These are phyloP conservation scores for Xylocampa areola DNA, from an alignment of 2,888 invertebrate species.

Conservation along the genomic window DNA sequence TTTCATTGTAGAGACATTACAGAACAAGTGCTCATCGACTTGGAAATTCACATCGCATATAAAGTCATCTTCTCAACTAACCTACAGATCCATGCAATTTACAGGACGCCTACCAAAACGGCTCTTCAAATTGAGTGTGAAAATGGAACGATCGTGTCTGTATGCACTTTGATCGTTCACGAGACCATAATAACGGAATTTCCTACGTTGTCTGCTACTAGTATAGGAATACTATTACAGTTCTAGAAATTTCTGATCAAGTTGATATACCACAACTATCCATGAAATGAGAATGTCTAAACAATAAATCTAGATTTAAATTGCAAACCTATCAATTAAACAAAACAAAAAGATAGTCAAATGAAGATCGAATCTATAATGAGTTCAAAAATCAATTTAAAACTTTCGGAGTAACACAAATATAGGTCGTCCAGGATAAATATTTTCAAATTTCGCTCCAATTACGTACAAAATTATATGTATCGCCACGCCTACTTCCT, in stretches of 20 bases:
- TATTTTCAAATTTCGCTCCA: conserved; percentile 32
- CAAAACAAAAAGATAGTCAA: neutral
- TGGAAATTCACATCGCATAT: neutral
- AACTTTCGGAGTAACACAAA: neutral
- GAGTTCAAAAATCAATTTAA: conserved; percentile 5
- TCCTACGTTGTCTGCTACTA: conserved; percentile 14
- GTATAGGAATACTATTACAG: neutral
- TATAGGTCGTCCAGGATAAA: conserved; percentile 14
- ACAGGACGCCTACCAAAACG: conserved; percentile 31
- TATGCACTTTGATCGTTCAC: conserved; percentile 44
- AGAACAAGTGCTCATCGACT: neutral
- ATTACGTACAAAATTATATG: conserved; percentile 38
- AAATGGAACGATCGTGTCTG: conserved; percentile 39
- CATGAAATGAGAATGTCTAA: too few relatives aligned
- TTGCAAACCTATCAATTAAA: too few relatives aligned
- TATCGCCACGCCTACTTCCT: conserved; percentile 30
- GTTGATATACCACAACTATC: too few relatives aligned
- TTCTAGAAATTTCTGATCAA: neutral
- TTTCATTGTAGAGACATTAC: neutral
- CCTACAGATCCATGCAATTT: conserved; percentile 44
- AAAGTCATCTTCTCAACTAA: neutral
- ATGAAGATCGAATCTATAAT: conserved; percentile 13
- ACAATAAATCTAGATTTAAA: too few relatives aligned
- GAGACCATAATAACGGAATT: conserved; percentile 46
- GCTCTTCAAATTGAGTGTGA: conserved; percentile 49